Base-by-base conservation (phyloP, 2,888 invertebrate species). In the Ypsolopha sequella region DNA sequence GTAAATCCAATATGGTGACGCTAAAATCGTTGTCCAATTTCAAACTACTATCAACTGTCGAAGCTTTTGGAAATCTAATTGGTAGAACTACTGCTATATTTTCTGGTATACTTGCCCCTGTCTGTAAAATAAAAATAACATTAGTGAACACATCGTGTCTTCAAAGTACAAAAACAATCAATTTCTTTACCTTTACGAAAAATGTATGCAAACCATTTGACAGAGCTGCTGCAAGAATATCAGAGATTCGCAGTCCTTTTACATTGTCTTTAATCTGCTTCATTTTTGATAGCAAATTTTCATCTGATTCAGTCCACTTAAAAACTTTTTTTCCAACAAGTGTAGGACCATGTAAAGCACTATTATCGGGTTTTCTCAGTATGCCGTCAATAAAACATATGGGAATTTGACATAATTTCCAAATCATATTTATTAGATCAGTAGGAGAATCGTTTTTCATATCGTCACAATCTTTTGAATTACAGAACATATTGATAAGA, bases 11-110 rank as follows among this genome's bases (percentile, higher is more conserved):
- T 53, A 88, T 67, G 2, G 82, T 84, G 8, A 88, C 82, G 7
- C 87, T 85, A 59, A 89, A 88, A 55, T 78, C 73, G 57, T 88
- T 88, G 51, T 76, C 69, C 41, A 88, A 56, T 36, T 61, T 63
- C 36, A 70, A 56, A 44, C 57, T 57, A 39, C 58, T 55, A 44
- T 59, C 54, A 10, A 43, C 52, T 36, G 54, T 53, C 10, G 58
- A 39, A 43, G 58, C 13, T 46, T 64, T 60, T 14, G 70, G 64
- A 52, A 74, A 66, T 60, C 73, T 68, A 46, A 74, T 62, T 45
- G 77, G 75, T 48, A 76, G 58, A 41, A 77, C 66, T 43, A 76
- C 70, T 51, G 73, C 71, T 58, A 77, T 64, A 14, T 73, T 62
- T 41, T 70, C 67, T 48, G 77, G 76, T 56, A 72, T 60, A 52